Evolutionary conservation across 2,888 invertebrate genomes (phyloP).

Genomic region (Trichacis sp.): DNA sequence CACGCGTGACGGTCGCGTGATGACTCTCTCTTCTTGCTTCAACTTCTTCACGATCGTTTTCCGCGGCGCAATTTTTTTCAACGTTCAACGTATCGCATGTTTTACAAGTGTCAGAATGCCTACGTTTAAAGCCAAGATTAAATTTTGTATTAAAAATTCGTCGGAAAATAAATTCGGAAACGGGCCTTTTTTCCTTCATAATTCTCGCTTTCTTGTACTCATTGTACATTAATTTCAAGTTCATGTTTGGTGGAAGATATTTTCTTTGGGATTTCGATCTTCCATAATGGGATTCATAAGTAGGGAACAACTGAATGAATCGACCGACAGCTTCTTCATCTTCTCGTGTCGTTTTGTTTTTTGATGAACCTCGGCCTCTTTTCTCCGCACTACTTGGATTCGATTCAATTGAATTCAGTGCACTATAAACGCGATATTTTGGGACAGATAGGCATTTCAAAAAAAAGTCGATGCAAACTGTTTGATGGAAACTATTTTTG

Average conservation of each 20-base stretch:
- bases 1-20: too few species aligned
- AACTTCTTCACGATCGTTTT: too few species aligned
- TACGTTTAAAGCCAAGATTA: slow-evolving; percentile 11
- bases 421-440: background rate
- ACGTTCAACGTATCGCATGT: too few species aligned
- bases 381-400: slow-evolving; percentile 3
- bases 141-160: slow-evolving; percentile 13
- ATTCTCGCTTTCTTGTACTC: slow-evolving; percentile 5
- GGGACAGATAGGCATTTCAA: background rate
- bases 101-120: slow-evolving; percentile 13
- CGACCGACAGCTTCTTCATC: background rate
- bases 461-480: background rate
- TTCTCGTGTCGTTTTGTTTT: background rate
- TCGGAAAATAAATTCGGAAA: slow-evolving; percentile 10
- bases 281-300: slow-evolving; percentile 11
- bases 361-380: slow-evolving; percentile 8
- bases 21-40: too few species aligned
- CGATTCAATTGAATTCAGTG: background rate
- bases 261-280: slow-evolving; percentile 2
- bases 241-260: background rate
- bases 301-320: slow-evolving; percentile 9
- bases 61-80: too few species aligned
- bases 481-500: background rate
- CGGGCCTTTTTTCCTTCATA: slow-evolving; percentile 1
- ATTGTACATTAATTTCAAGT: slow-evolving; percentile 6